These are phyloP conservation scores for Neomorphus geoffroyi DNA, from an alignment of 2,797 vertebrate genomes.

Conservation along the genomic window DNA sequence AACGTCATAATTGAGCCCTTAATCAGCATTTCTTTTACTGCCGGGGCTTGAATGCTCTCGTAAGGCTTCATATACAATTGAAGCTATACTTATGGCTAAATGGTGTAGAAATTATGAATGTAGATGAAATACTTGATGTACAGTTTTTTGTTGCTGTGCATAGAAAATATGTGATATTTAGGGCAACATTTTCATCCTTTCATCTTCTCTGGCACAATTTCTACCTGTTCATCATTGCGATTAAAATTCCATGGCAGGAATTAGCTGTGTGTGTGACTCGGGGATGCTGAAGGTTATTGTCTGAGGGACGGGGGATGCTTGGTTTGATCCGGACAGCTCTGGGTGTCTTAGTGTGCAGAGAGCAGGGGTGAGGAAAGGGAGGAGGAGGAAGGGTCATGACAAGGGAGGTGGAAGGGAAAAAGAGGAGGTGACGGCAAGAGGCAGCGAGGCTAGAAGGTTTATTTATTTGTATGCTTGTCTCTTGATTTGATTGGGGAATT, in stretches of 20 bases:
- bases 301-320: not conserved
- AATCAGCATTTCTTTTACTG: conserved; percentile 64
- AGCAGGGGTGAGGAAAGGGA: not conserved
- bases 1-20: conserved; percentile 38
- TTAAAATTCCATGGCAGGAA: conserved; percentile 20
- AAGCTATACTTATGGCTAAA: conserved; percentile 46
- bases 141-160: not conserved
- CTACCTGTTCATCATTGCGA: conserved; percentile 22
- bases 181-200: conserved; percentile 46
- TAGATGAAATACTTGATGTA: conserved; percentile 40
- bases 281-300: not conserved
- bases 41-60: conserved; percentile 23
- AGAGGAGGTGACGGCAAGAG: not conserved
- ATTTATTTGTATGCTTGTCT: not conserved
- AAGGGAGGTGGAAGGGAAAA: not conserved
- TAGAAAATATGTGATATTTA: conserved; percentile 26
- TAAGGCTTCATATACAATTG: conserved; percentile 39
- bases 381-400: not conserved
- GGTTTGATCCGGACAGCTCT: not conserved
- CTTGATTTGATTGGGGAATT: not conserved
- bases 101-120: conserved; percentile 59
- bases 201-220: conserved; percentile 52
- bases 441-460: not conserved
- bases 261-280: not conserved
- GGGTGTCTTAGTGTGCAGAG: not conserved